Conservation (phyloP, 2,797 vertebrate genomes). For the Rhinella marina region DNA sequence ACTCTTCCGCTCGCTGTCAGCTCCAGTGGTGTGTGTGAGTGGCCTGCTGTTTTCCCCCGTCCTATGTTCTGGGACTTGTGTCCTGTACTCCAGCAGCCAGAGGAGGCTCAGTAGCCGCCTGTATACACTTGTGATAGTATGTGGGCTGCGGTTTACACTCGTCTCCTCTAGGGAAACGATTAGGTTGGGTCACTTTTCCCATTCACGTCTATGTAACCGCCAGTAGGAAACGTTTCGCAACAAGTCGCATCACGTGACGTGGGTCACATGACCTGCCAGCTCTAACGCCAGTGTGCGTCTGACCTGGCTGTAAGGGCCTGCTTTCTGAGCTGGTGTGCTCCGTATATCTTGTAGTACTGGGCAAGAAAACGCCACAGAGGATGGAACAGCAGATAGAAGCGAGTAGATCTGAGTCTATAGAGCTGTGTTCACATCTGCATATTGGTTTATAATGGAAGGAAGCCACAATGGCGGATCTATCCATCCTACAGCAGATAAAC, state of each 20-base stretch:
- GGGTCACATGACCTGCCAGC: neutral
- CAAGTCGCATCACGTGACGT: neutral
- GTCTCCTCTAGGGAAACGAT: neutral
- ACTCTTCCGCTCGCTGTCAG: slow-evolving; percentile 14
- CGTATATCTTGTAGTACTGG: too few species aligned
- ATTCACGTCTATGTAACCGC: neutral
- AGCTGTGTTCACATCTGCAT: too few species aligned
- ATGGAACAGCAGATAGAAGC: too few species aligned
- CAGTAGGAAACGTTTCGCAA: neutral
- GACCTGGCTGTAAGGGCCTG: neutral
- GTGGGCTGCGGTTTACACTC: neutral
- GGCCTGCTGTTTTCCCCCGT: neutral
- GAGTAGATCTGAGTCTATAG: too few species aligned
- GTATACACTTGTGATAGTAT: neutral
- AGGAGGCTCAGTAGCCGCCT: neutral
- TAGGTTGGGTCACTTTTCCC: neutral
- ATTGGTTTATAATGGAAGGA: too few species aligned
- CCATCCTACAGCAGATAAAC: too few species aligned
- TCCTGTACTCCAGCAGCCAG: too few species aligned
- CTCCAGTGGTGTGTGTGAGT: neutral
- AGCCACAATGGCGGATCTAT: too few species aligned
- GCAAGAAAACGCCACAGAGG: too few species aligned
- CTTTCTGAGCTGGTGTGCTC: neutral
- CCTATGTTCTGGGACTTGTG: too few species aligned
- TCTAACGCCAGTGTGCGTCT: neutral